Percentiles rank a stretch among this genome's conserved stretches.
Evolutionary conservation across 2,888 invertebrate species (phyloP).

Genomic region (Petrolisthes cinctipes): DNA sequence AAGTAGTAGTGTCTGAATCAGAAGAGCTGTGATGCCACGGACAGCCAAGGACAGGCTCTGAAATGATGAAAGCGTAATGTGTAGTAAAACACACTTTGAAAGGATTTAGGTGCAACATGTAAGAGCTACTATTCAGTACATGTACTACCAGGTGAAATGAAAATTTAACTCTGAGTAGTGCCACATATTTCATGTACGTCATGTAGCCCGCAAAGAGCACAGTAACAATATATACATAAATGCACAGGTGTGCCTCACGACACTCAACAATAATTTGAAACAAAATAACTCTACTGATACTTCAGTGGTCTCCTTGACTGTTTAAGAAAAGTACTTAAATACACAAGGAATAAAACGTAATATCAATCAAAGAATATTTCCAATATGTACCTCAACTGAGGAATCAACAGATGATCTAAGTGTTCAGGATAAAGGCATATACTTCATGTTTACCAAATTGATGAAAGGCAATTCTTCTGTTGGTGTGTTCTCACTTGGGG

Average conservation of each 20-base stretch:
- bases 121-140: too few relatives aligned
- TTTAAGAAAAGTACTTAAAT: not conserved
- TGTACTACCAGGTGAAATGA: too few relatives aligned
- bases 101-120: too few relatives aligned
- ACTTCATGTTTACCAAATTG: constrained; percentile 47
- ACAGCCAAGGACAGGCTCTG: constrained; percentile 77
- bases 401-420: too few relatives aligned
- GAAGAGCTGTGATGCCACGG: constrained; percentile 77
- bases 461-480: constrained; percentile 65
- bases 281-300: too few relatives aligned
- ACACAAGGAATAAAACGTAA: not conserved
- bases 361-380: not conserved
- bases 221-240: too few relatives aligned
- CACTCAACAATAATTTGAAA: too few relatives aligned
- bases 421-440: not conserved
- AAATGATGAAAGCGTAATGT: constrained; percentile 66
- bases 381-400: not conserved
- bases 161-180: too few relatives aligned
- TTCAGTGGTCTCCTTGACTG: not conserved
- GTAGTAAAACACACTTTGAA: too few relatives aligned
- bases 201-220: too few relatives aligned
- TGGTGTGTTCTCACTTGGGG: constrained; percentile 71
- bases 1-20: constrained; percentile 76
- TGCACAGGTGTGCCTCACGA: too few relatives aligned
- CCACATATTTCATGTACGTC: too few relatives aligned